phyloP scores from a whole-genome alignment of 2,888 invertebrate genomes.

The Parascotia fuliginaria region DNA sequence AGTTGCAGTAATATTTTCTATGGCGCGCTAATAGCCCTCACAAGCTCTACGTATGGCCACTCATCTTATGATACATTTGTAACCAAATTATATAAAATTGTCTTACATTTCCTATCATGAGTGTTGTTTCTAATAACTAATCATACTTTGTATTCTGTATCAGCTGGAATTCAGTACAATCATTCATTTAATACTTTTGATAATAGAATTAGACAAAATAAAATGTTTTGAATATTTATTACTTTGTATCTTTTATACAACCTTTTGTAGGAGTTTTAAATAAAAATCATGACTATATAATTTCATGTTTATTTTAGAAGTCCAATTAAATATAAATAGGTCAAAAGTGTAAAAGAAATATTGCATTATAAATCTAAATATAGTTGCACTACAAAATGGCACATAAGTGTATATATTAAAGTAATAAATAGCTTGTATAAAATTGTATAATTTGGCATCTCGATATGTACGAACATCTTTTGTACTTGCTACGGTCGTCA shows the following conservation, averaged over 20 bases:
- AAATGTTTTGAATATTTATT: conserved; percentile 71
- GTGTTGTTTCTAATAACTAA: conserved; percentile 30
- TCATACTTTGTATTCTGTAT: conserved; percentile 28
- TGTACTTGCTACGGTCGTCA: conserved; percentile 52
- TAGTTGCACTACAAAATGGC: conserved; percentile 79
- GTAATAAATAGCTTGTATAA: conserved; percentile 55
- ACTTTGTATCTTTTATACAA: conserved; percentile 42
- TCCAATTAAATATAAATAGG: conserved; percentile 42
- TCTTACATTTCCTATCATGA: too few species aligned
- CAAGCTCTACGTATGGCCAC: too few species aligned
- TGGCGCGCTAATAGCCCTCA: too few species aligned
- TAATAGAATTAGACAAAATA: conserved; percentile 79
- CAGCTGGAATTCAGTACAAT: conserved; percentile 56
- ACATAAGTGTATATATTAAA: conserved; percentile 57
- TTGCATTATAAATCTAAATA: conserved; percentile 58
- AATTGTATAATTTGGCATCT: conserved; percentile 73
- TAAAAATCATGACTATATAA: background rate
- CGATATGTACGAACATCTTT: conserved; percentile 73
- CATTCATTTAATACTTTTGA: conserved; percentile 70
- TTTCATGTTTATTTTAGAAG: conserved; percentile 9
- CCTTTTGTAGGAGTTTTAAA: conserved; percentile 18
- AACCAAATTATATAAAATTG: too few species aligned
- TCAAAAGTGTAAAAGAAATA: conserved; percentile 57
- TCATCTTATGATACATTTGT: too few species aligned
- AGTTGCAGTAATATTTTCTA: too few species aligned